These are phyloP conservation scores for Lepas anatifera DNA, from an alignment of 2,888 invertebrate genomes.

Conservation along the genomic window DNA sequence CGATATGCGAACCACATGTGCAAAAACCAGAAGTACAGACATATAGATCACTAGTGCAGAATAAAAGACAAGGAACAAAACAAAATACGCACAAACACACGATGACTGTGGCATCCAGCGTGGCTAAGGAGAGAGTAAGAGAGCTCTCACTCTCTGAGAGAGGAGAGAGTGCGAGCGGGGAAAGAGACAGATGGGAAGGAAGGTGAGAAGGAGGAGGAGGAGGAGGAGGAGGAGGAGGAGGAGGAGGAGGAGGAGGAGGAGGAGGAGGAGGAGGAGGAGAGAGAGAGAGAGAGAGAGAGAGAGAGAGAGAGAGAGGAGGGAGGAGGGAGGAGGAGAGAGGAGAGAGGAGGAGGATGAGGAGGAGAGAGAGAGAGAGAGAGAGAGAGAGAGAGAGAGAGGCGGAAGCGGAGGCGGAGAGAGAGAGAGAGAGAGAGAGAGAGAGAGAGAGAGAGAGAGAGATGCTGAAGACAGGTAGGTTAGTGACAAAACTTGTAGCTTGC, in stretches of 20 bases:
- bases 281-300: not conserved
- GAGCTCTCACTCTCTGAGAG: too few relatives aligned
- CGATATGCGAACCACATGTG: too few relatives aligned
- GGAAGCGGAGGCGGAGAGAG: not conserved
- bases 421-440: not conserved
- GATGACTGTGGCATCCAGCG: too few relatives aligned
- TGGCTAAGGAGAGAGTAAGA: too few relatives aligned
- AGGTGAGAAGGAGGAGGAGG: not conserved
- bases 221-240: not conserved
- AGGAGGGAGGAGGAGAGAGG: not conserved
- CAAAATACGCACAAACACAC: too few relatives aligned
- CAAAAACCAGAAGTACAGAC: too few relatives aligned
- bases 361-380: not conserved
- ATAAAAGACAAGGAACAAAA: too few relatives aligned
- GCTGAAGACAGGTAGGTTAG: too few relatives aligned
- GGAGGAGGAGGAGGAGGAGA: not conserved
- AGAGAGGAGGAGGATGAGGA: not conserved
- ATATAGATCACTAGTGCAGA: too few relatives aligned
- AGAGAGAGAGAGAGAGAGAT: constrained; percentile 48
- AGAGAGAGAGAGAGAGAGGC: not conserved
- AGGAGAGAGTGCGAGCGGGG: too few relatives aligned
- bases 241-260: not conserved
- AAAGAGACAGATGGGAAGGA: too few relatives aligned
- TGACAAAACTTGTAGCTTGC: too few relatives aligned
- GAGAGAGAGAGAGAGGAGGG: not conserved